Base-by-base conservation (phyloP, 2,113 vertebrate genomes). In the Dinomys branickii region DNA sequence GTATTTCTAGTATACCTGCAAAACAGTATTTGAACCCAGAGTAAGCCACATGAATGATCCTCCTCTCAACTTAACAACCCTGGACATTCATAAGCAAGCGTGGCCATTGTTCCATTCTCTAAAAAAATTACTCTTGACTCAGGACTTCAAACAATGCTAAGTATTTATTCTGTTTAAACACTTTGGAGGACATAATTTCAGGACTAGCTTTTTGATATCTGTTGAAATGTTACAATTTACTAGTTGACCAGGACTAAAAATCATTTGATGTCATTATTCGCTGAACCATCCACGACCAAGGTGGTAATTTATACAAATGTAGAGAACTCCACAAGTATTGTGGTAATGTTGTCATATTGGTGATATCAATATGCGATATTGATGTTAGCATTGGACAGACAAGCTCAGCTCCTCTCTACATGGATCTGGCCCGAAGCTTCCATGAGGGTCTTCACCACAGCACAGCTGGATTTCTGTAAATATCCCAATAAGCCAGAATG, bases 331-430 rank as follows among this genome's bases (percentile, higher is more conserved):
- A 26, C 58, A 59, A 20, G 24, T 20, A 26, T 19, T 59, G 58
- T 24, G 9, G 47, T 50, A 50, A 50, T 50, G 9, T 50, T 50
- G 47, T 50, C 5, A 50, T 50, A 50, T 50, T 50, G 47, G 47
- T 50, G 47, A 50, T 50, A 50, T 6, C 47, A 50, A 50, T 59
- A 59, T 22, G 8, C 24, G 58, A 26, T 59, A 22, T n/a, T 69
- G 30, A 1, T 92, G 38, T 61, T 71, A 24, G 7, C 17, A 69
- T 2, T 20, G 41, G 24, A 14, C 86, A 24, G 28, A 41, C 0
- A 30, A 41, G 0, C 5, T 73, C 4, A 44, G 9, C 69, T 67
- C 8, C 28, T 22, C 2, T 12, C 0, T 0, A 7, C 4, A 3
- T 58, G 7, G 1, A 30, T 71, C 41, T 71, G 2, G 50, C 10